Base-by-base conservation (phyloP, 2,888 invertebrate genomes). In the Carpatolechia fugitivella region DNA sequence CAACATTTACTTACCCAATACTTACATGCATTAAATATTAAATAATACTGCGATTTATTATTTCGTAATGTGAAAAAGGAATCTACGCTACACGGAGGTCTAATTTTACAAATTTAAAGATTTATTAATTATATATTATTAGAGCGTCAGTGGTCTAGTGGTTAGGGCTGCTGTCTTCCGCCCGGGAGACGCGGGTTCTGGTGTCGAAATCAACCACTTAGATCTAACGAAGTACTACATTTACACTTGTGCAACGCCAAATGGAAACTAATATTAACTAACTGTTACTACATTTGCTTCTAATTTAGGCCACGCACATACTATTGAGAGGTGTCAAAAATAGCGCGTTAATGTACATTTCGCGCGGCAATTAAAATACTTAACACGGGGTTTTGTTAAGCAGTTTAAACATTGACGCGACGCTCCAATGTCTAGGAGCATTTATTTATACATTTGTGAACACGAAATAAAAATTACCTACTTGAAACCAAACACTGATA, bases 341-440 rank as follows among this genome's bases (percentile, higher is more conserved):
- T 82, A 74, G 77, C 82, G 65, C 69, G 71, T 78, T 75, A 74
- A 70, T 77, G 68, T 79, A 73, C 68, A 68, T 73, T 82, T 83
- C 74, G 65, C 80, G 70, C 64, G 54, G 65, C 68, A 69, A 78
- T 84, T 72, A 82, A 82, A 77, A 72, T 73, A 68, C 70, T 78
- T 74, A 76, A 72, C 73, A 75, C 62, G 52, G 65, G 53, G 57
- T 66, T 60, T 68, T 63, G 62, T 66, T 66, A 66, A 24, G 64
- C 60, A 56, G 60, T 58, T 60, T 55, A 52, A 24, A 29, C 13
- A 13, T 35, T 50, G 50, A 50, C n/a, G 50, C 20, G 38, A 50
- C 38, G 35, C 16, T 20, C n/a, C n/a, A 44, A 7, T 44, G n/a
- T 11, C 11, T 41, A 41, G 41, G 41, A n/a, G 24, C n/a, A 8